Evolutionary conservation across 2,113 vertebrate genomes (phyloP).

Genomic region (Ceuthmochares aereus): DNA sequence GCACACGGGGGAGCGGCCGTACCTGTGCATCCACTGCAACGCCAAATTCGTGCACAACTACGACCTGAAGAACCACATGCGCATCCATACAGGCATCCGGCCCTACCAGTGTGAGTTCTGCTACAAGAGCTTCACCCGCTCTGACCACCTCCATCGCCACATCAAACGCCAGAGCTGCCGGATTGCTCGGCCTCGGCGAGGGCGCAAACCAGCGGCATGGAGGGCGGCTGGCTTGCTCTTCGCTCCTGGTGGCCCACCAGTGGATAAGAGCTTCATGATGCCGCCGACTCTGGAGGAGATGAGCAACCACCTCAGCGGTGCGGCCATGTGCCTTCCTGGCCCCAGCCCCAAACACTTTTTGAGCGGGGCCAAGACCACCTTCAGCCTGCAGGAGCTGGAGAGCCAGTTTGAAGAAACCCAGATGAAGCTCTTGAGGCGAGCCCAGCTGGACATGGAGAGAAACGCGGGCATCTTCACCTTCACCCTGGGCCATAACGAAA

Average conservation of each 20-base stretch:
- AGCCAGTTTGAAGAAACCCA: constrained; percentile 82
- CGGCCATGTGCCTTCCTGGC: constrained; percentile 79
- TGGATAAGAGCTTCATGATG: constrained; percentile 79
- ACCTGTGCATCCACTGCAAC: constrained; percentile 98
- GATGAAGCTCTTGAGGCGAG: constrained; percentile 83
- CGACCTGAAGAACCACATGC: constrained; percentile 98
- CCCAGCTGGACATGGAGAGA: constrained; percentile 85
- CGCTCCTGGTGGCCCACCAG: constrained; percentile 59
- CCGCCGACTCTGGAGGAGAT: constrained; percentile 70
- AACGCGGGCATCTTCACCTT: constrained; percentile 91
- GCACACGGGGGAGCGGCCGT: constrained; percentile 96
- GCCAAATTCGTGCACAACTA: constrained; percentile 99
- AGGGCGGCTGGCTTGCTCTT: constrained; percentile 87
- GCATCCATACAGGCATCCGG: constrained; percentile 95
- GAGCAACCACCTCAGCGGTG: constrained; percentile 67
- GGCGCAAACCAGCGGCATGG: constrained; percentile 90
- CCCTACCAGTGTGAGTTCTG: constrained; percentile 99
- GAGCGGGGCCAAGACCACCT: constrained; percentile 72
- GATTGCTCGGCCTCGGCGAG: constrained; percentile 86
- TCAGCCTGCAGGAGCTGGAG: constrained; percentile 85
- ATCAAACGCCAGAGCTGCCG: constrained; percentile 97
- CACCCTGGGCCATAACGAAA: constrained; percentile 86
- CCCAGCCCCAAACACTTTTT: constrained; percentile 82
- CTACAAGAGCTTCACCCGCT: constrained; percentile 99
- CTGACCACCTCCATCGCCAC: constrained; percentile 96